These are phyloP conservation scores for Neoaliturus tenellus DNA, from an alignment of 2,888 invertebrate genomes.

Conservation along the genomic window DNA sequence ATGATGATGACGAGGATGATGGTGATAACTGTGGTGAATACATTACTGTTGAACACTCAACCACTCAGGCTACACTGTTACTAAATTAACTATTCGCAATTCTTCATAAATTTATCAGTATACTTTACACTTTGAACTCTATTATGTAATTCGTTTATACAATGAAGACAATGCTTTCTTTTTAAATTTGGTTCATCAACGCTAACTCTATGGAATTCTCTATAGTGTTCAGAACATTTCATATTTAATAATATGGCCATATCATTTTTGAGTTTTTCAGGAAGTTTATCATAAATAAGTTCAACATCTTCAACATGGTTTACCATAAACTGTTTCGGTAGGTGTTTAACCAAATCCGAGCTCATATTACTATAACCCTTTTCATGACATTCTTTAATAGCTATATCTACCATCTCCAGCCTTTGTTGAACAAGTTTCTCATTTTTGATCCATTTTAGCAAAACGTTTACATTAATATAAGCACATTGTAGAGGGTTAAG, in stretches of 20 bases:
- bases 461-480: not conserved
- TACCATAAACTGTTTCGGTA: conserved; percentile 11
- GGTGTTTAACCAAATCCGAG: not conserved
- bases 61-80: not conserved
- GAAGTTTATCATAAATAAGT: not conserved
- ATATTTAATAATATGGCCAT: not conserved
- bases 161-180: not conserved
- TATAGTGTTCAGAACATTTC: conserved; percentile 11
- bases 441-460: not conserved
- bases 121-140: not conserved
- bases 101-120: not conserved
- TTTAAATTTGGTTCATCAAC: not conserved
- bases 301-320: not conserved
- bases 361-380: not conserved
- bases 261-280: not conserved
- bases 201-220: not conserved
- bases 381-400: not conserved
- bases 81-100: not conserved
- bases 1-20: not conserved
- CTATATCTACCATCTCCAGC: not conserved
- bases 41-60: not conserved
- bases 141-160: not conserved
- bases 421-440: not conserved
- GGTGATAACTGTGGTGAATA: not conserved
- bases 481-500: not conserved